Percentiles rank a stretch among this genome's conserved stretches.
Conservation (phyloP, 2,888 invertebrate genomes). For the Cynaeus angustus region DNA sequence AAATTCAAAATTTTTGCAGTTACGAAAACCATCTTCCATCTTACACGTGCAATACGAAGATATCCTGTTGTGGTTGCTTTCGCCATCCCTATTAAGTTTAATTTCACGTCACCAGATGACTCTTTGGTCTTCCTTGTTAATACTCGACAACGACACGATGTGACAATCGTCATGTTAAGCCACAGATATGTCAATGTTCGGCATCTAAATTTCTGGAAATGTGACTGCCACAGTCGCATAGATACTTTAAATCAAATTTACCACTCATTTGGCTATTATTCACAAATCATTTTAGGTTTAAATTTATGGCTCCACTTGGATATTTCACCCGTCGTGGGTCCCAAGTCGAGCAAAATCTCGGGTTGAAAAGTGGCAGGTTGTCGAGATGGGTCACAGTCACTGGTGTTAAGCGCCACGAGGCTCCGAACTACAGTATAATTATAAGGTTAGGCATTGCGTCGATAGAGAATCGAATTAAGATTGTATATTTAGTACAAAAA, state of each 20-base stretch:
- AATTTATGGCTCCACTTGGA: conserved; percentile 58
- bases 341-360: conserved; percentile 28
- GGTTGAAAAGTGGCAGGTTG: conserved; percentile 68
- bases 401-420: conserved; percentile 70
- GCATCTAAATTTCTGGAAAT: conserved; percentile 72
- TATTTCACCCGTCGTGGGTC: too few species aligned
- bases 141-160: conserved; percentile 69
- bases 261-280: conserved; percentile 70
- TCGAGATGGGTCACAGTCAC: conserved; percentile 70
- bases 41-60: conserved; percentile 62
- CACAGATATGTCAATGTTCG: conserved; percentile 67
- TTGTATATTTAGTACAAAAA: conserved; percentile 72
- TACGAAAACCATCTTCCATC: conserved; percentile 14
- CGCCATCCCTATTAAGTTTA: conserved; percentile 69
- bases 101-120: conserved; percentile 70
- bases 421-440: conserved; percentile 67
- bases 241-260: conserved; percentile 70
- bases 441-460: conserved; percentile 71
- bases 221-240: conserved; percentile 67
- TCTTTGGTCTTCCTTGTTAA: conserved; percentile 71
- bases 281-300: conserved; percentile 70
- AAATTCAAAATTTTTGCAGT: conserved; percentile 29
- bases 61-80: conserved; percentile 48
- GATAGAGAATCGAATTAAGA: conserved; percentile 72
- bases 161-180: conserved; percentile 65